Evolutionary conservation across 2,797 vertebrate genomes (phyloP), one percentile per base, ranked within the genome.

Genomic region (Sphenopsis melanotis): DNA sequence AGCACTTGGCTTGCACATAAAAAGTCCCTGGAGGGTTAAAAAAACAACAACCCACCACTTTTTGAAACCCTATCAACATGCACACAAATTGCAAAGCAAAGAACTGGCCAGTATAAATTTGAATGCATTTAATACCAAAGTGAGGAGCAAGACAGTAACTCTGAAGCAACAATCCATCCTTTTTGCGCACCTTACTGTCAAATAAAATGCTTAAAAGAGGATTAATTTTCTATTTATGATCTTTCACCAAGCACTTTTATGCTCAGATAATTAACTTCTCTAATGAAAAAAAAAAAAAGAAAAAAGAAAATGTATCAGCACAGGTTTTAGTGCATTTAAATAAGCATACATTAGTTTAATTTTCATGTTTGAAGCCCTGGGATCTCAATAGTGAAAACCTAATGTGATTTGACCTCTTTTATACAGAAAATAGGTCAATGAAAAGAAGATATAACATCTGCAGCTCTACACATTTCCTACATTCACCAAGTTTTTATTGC

Each of bases 1-100:
- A 94, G 66, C 85, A 85, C 92, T 96, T 95, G 87, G 80, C 90
- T 96, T 91, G 76, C 60, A 74, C 77, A 81, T 92, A 92, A 81
- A 72, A 76, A 82, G 84, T 86, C 86, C 93, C 92, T 2, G 3
- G 64, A 88, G 89, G 87, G 61, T 88, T 95, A 61, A 90, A 87
- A 91, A 86, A 39, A 39, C 71, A 49, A 53, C 49, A 49, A 8
- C 18, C 53, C 39, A 49, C 50, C 63, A 78, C 60, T 85, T 92
- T 80, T 59, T 61, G 70, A 95, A 96, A 85, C 30, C 47, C 55
- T 93, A 91, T 89, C 91, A 93, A 87, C 61, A 89, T 53, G 75
- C 78, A 93, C 74, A 96, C 68, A 83, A 85, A 95, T 21, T 90
- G 65, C 60, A 87, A 71, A 69, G 71, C 26, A 34, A 79, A 94